phyloP scores from a whole-genome alignment of 2,888 invertebrate genomes.

The Drosophila vallismaia region DNA sequence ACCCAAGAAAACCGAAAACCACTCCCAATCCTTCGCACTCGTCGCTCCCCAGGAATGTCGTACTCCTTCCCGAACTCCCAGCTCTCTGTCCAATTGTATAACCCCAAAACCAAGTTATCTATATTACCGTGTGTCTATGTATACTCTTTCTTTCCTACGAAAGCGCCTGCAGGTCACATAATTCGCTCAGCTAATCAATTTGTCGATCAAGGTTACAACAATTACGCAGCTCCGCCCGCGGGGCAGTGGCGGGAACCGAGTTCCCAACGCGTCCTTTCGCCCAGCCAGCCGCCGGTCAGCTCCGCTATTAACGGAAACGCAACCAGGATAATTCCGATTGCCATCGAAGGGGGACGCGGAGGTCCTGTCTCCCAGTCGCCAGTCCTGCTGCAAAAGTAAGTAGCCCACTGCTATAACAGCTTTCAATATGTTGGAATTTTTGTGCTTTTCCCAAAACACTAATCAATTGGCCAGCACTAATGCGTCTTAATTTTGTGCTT shows the following conservation, averaged over 20 bases:
- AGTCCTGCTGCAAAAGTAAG: conserved; percentile 84
- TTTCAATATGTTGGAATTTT: conserved; percentile 32
- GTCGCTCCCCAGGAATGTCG: conserved; percentile 30
- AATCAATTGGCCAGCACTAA: conserved; percentile 60
- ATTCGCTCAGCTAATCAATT: conserved; percentile 84
- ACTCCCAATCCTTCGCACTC: conserved; percentile 49
- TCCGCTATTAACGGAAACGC: conserved; percentile 51
- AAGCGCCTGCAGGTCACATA: conserved; percentile 81
- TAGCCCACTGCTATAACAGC: conserved; percentile 29
- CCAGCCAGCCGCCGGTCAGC: conserved; percentile 59
- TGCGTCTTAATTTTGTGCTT: conserved; percentile 70
- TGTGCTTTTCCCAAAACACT: conserved; percentile 61
- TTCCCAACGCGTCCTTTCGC: conserved; percentile 84
- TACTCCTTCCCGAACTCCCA: conserved; percentile 17
- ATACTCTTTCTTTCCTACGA: conserved; percentile 77
- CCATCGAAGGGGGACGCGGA: conserved; percentile 85
- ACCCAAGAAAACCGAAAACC: conserved; percentile 8
- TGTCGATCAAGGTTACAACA: conserved; percentile 84
- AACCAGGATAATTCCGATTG: conserved; percentile 87
- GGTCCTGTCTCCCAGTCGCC: conserved; percentile 83
- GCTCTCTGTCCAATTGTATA: conserved; percentile 55
- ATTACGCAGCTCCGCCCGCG: conserved; percentile 64
- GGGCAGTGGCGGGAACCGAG: conserved; percentile 67
- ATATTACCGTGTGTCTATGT: conserved; percentile 74
- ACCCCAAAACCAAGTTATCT: conserved; percentile 62